phyloP scores from a whole-genome alignment of 2,113 vertebrate species.

The Toxostoma redivivum region DNA sequence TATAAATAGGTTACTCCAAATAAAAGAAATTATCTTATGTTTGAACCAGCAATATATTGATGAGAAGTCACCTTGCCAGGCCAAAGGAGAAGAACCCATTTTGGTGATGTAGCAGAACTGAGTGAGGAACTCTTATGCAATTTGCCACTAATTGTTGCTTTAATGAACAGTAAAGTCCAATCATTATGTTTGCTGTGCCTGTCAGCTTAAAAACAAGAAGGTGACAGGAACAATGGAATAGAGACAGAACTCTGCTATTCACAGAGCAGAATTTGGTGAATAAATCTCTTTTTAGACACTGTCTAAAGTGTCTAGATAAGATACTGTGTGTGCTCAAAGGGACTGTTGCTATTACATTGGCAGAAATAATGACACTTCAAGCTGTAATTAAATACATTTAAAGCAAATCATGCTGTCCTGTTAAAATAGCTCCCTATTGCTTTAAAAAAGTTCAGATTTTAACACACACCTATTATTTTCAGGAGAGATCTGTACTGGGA shows the following conservation, averaged over 20 bases:
- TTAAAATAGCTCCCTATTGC: neutral
- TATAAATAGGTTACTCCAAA: neutral
- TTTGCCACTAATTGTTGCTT: neutral
- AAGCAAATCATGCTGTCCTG: neutral
- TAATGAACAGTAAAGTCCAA: neutral
- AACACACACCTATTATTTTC: neutral
- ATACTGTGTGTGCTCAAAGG: neutral
- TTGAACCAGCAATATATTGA: neutral
- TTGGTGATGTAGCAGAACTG: neutral
- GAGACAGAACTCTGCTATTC: neutral
- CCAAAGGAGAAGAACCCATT: neutral
- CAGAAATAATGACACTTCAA: neutral
- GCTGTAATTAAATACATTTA: neutral
- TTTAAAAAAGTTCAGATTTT: neutral
- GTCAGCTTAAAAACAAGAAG: neutral
- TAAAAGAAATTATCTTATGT: neutral
- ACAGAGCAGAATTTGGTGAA: neutral
- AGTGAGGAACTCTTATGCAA: neutral
- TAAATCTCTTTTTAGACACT: neutral
- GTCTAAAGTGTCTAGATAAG: neutral
- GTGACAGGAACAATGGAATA: neutral
- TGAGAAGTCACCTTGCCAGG: slow-evolving; percentile 16
- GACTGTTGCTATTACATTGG: neutral
- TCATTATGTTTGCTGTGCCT: neutral
- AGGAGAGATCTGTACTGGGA: neutral